Evolutionary conservation across 2,888 invertebrate genomes (phyloP).

Genomic region (Sarcophaga rosellei): DNA sequence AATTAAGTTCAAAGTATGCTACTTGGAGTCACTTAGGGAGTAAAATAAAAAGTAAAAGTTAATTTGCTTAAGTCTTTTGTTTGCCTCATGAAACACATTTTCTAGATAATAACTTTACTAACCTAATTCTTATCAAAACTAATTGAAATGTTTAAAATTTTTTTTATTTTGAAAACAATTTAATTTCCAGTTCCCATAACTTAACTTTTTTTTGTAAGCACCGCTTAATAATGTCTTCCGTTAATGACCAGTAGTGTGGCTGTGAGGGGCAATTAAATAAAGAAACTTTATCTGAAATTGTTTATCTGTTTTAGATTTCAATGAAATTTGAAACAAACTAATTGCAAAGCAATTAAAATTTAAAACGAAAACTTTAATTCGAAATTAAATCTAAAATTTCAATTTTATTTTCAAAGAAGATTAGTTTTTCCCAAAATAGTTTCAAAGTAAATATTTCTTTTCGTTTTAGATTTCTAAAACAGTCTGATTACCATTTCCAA

Average conservation of each 20-base stretch:
- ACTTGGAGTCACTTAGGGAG: not conserved
- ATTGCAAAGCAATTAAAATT: constrained; percentile 62
- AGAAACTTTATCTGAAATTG: constrained; percentile 45
- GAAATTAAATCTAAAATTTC: constrained; percentile 10
- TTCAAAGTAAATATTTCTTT: constrained; percentile 19
- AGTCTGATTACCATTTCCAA: not conserved
- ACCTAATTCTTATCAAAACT: constrained; percentile 56
- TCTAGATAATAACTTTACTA: constrained; percentile 28
- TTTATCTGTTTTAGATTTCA: constrained; percentile 63
- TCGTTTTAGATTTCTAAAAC: not conserved
- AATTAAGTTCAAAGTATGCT: too few relatives aligned
- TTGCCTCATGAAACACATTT: not conserved
- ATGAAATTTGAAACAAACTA: constrained; percentile 45
- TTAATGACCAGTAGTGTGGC: constrained; percentile 55
- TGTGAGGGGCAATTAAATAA: constrained; percentile 54
- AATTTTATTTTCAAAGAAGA: not conserved
- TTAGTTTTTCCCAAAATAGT: not conserved
- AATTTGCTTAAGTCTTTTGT: constrained; percentile 50
- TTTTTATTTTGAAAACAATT: not conserved
- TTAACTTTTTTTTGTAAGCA: not conserved
- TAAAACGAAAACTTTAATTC: constrained; percentile 30
- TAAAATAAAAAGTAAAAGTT: constrained; percentile 51
- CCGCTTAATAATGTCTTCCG: not conserved
- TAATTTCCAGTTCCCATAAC: constrained; percentile 59
- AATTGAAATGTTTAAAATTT: constrained; percentile 45